Base-by-base conservation (phyloP, 92 coral and sea anemone genomes). In the Porites evermanni region DNA sequence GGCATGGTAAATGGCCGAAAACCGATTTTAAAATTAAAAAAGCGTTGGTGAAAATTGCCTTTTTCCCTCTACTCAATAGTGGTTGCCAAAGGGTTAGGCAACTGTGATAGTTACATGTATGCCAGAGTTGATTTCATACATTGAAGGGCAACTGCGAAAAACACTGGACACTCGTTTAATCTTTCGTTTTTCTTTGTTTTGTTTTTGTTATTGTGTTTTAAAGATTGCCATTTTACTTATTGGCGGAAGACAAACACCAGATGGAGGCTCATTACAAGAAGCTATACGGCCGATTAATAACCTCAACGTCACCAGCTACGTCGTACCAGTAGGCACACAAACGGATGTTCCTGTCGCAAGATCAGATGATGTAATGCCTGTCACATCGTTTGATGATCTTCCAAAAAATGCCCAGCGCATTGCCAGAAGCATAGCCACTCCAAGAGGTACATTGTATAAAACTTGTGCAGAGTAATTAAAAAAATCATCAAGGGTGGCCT, bases 291-390 rank as follows among this genome's bases (percentile, higher is more conserved):
- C 89, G 7, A 86, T 96, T 32, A 26, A 75, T 7, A 72, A 87
- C 59, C 90, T 81, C 26, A 93, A 92, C 7, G 94, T 87, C 64
- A 84, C 63, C 54, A 87, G 90, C 1, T 88, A 90, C 90, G 84
- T 93, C 8, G 85, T 94, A 69, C 67, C 80, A 53, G 20, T 84
- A 26, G 95, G 94, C 16, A 18, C 65, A 3, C 21, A 14, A 54
- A 65, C 88, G 12, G 88, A 78, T 61, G 83, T 78, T 5, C 82
- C 82, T 18, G 88, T 85, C 44, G 53, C 77, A 52, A 85, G 77
- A 53, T 70, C 88, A 18, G 83, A 68, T 20, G 88, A 77, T 53
- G 2, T 67, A 21, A 67, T 77, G n/a, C 16, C 12, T 0, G 59
- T 85, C 50, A 17, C 75, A 59, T 76, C 88, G 13, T 85, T 18